Conservation (phyloP, 2,888 invertebrate species). For the Trissoscelio sp. region DNA sequence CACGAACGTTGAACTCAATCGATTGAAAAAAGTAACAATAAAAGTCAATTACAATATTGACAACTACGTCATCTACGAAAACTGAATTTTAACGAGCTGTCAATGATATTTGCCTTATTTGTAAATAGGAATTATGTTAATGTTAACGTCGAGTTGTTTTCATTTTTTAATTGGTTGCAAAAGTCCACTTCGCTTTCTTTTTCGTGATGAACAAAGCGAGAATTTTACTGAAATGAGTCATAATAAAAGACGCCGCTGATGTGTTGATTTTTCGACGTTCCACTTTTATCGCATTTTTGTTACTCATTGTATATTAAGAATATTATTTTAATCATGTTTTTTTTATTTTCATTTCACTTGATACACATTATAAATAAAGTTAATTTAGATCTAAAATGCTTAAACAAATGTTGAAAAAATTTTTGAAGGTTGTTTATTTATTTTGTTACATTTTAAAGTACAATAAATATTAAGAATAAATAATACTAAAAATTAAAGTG, state of each 20-base stretch:
- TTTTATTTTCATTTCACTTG: not conserved
- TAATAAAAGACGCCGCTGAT: conserved; percentile 36
- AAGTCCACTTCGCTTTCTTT: conserved; percentile 29
- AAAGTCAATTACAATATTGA: not conserved
- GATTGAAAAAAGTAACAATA: not conserved
- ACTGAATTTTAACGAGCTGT: too few species aligned
- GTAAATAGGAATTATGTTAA: conserved; percentile 47
- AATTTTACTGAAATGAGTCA: conserved; percentile 46
- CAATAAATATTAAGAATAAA: too few species aligned
- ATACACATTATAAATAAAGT: not conserved
- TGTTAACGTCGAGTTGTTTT: conserved; percentile 22
- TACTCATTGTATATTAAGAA: not conserved
- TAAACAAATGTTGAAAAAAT: not conserved
- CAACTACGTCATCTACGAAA: too few species aligned
- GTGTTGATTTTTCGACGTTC: conserved; percentile 33
- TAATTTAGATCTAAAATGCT: too few species aligned
- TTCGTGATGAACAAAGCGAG: conserved; percentile 19
- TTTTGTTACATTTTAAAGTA: too few species aligned
- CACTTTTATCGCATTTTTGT: conserved; percentile 38
- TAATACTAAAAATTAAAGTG: too few species aligned
- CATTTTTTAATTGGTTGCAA: conserved; percentile 16
- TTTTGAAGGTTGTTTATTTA: too few species aligned
- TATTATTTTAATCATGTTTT: not conserved
- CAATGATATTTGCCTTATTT: conserved; percentile 57
- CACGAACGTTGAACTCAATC: not conserved